phyloP scores from a whole-genome alignment of 2,888 invertebrate species.

The Julus scanicus region DNA sequence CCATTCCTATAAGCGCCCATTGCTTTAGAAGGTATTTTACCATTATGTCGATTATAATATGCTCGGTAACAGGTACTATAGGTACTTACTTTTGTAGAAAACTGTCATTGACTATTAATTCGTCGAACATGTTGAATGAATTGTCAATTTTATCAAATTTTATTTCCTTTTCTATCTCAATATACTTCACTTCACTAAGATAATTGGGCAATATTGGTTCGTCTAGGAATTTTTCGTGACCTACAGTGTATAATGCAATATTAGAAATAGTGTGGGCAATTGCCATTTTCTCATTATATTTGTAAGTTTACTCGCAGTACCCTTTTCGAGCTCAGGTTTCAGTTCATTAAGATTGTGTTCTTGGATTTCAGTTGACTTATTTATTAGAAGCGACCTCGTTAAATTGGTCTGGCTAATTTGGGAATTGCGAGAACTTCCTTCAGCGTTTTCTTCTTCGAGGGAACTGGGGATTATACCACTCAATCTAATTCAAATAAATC shows the following conservation, averaged over 20 bases:
- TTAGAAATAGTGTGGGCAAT: neutral
- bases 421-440: neutral
- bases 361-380: slow-evolving; percentile 21
- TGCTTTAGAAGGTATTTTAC: no score
- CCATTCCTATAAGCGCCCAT: no score
- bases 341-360: neutral
- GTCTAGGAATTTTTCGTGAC: slow-evolving; percentile 16
- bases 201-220: slow-evolving; percentile 13
- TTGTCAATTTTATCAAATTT: slow-evolving; percentile 4
- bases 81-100: neutral
- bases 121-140: neutral
- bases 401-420: neutral
- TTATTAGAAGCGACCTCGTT: neutral
- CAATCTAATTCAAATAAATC: neutral
- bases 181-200: neutral
- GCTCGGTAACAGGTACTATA: neutral
- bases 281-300: neutral
- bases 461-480: slow-evolving; percentile 23
- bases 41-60: no score
- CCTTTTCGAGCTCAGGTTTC: slow-evolving; percentile 15
- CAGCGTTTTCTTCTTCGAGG: neutral
- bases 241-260: neutral
- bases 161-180: neutral
- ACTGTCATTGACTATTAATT: neutral
- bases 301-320: neutral